Conservation (phyloP, 2,888 invertebrate genomes). For the Morinoia aosen region DNA sequence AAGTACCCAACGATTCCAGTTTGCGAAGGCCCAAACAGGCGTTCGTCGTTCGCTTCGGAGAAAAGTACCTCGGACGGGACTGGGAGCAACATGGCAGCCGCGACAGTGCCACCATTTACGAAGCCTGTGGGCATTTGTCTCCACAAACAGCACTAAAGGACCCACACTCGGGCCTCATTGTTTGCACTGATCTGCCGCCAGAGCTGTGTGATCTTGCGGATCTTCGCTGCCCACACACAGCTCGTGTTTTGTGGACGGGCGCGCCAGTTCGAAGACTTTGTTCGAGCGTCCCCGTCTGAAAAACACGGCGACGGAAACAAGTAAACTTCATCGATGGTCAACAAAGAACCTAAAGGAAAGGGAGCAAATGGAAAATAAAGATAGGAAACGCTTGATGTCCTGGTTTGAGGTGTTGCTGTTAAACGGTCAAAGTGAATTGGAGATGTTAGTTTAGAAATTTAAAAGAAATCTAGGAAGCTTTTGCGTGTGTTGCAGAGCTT, state of each 20-base stretch:
- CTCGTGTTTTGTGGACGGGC: conserved; percentile 18
- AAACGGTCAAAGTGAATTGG: not conserved
- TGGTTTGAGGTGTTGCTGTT: not conserved
- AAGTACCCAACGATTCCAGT: not conserved
- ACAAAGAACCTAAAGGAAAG: not conserved
- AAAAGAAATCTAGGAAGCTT: not conserved
- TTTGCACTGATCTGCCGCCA: conserved; percentile 51
- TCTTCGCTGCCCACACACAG: conserved; percentile 33
- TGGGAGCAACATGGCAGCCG: not conserved
- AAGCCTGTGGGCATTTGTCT: conserved; percentile 42
- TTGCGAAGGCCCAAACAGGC: not conserved
- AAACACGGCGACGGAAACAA: not conserved
- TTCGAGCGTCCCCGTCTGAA: not conserved
- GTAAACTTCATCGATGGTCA: conserved; percentile 12
- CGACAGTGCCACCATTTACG: conserved; percentile 35
- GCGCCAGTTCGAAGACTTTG: conserved; percentile 12
- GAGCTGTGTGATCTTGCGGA: conserved; percentile 45
- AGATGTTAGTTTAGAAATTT: not conserved
- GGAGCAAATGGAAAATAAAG: not conserved
- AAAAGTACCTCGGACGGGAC: not conserved
- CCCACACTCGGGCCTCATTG: conserved; percentile 48
- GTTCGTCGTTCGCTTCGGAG: not conserved
- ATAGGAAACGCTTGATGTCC: not conserved
- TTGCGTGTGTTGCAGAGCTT: not conserved
- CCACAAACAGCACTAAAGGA: conserved; percentile 42